These are phyloP conservation scores for Erethizon dorsatum DNA, from an alignment of 2,797 vertebrate genomes.

Conservation along the genomic window DNA sequence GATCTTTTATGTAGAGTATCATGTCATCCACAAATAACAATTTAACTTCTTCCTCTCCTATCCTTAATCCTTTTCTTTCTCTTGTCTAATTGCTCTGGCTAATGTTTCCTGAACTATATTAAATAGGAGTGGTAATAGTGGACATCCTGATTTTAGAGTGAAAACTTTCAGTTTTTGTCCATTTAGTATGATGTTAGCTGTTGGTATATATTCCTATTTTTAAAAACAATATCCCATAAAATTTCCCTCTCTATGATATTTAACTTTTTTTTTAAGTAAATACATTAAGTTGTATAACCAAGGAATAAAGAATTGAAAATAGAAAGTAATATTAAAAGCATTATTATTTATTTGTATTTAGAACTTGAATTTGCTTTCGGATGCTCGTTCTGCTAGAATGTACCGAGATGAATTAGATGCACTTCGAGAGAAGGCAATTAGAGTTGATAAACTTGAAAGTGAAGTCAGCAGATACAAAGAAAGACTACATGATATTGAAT, in stretches of 20 bases:
- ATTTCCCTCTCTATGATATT: neutral
- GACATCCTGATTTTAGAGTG: neutral
- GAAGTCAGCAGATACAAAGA: conserved; percentile 97
- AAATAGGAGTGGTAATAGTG: neutral
- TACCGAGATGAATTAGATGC: conserved; percentile 98
- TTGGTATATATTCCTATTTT: neutral
- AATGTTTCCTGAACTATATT: neutral
- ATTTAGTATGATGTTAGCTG: neutral
- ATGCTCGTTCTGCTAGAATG: conserved; percentile 96
- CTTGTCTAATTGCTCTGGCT: neutral
- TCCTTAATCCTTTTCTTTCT: neutral
- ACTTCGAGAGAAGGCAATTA: conserved; percentile 96
- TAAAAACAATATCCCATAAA: conserved; percentile 9
- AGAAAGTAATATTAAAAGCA: conserved; percentile 55
- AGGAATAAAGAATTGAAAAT: conserved; percentile 48
- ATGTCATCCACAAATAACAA: neutral
- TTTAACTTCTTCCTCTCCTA: neutral
- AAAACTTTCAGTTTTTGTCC: neutral
- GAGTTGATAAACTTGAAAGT: conserved; percentile 99
- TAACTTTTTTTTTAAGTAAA: conserved; percentile 27
- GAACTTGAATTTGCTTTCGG: conserved; percentile 96
- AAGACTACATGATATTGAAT: conserved; percentile 98
- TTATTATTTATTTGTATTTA: conserved; percentile 85
- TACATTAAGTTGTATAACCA: neutral
- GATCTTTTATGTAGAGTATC: neutral